Base-by-base conservation (phyloP, 2,888 invertebrate species). In the Hetaerina titia region DNA sequence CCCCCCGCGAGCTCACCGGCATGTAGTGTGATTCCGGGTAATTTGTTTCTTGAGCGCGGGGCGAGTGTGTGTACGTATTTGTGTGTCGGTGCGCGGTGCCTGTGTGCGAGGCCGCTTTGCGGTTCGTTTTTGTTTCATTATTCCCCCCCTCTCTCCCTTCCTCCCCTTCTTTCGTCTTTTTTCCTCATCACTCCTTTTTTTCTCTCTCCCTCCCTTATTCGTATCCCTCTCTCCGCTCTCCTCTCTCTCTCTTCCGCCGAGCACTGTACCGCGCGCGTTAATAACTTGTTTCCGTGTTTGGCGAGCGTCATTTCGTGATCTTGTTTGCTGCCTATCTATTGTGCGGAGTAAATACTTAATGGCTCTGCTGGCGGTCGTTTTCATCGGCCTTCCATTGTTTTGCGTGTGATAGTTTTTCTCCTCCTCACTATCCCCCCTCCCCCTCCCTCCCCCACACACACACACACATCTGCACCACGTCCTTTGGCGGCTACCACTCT, bases 261-360 rank as follows among this genome's bases (percentile, higher is more conserved):
- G 64, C 63, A 63, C 90, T 90, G 60, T 90, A 22, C 92, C 57
- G 92, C 56, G 92, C 45, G 69, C 69, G 45, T 90, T 69, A 92
- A 92, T 69, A 92, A 92, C 92, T 57, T 56, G 92, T 92, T 92
- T 92, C 92, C 92, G 92, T 56, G 57, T 92, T 31, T 92, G 92
- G 69, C 69, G 64, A 69, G 92, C 92, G 92, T 92, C 74, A 92
- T 92, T 92, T 74, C 92, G 92, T 56, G 92, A 92, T 69, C 92
- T 92, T 69, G 69, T 92, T 92, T 74, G 92, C 92, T 69, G 69
- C 22, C 92, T 56, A 74, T 92, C 69, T 92, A 74, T 74, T n/a
- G 69, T 69, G 69, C n/a, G 92, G 69, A 92, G 92, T 92, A 92
- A 92, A 92, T 92, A 92, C 92, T 92, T 92, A 92, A 92, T 92